These are phyloP conservation scores for Lutjanus erythropterus DNA, from an alignment of 2,113 vertebrate genomes.

Conservation along the genomic window DNA sequence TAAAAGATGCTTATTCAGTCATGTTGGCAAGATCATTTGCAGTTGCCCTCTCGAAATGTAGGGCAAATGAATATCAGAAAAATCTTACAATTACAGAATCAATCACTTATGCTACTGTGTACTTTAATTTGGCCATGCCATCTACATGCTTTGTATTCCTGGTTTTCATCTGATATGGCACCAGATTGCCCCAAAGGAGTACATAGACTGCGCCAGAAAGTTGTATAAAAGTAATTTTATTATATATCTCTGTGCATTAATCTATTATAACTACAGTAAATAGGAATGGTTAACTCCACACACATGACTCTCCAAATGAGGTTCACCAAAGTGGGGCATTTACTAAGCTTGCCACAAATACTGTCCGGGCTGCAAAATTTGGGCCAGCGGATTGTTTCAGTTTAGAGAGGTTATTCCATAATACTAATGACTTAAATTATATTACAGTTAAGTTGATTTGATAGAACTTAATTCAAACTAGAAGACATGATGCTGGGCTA, in stretches of 20 bases:
- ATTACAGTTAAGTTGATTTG: too few relatives aligned
- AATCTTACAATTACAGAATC: neutral
- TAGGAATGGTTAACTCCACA: neutral
- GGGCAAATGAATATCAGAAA: neutral
- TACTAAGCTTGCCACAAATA: neutral
- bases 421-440: neutral
- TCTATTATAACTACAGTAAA: neutral
- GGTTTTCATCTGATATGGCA: conserved; percentile 9
- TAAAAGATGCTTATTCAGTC: neutral
- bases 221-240: neutral
- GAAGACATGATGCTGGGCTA: neutral
- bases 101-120: neutral
- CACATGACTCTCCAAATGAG: neutral
- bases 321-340: neutral
- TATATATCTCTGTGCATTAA: too few relatives aligned
- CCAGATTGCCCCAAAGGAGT: neutral
- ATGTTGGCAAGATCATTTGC: neutral
- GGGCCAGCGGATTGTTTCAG: neutral
- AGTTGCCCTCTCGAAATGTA: neutral
- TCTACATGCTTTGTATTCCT: neutral
- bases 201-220: neutral
- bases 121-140: neutral
- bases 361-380: neutral
- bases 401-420: neutral
- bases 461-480: too few relatives aligned